phyloP scores from a whole-genome alignment of 2,888 invertebrate species.

The Thereva unica region DNA sequence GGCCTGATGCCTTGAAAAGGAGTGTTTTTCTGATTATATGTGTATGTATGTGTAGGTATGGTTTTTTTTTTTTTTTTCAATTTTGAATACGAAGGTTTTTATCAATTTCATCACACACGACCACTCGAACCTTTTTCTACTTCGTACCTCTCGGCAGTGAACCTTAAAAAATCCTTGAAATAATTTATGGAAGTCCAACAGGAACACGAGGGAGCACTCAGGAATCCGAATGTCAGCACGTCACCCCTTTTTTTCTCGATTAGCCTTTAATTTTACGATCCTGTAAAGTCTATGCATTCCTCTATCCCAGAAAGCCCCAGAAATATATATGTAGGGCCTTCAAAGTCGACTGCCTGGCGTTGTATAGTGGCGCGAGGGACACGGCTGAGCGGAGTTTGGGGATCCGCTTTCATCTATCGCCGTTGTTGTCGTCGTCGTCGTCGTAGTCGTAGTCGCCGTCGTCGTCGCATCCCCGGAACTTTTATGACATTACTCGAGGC shows the following conservation, averaged over 20 bases:
- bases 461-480: background rate
- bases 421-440: background rate
- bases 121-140: too few species aligned
- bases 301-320: background rate
- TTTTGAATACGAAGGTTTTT: too few species aligned
- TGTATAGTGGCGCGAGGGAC: too few species aligned
- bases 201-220: conserved; percentile 36
- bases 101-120: too few species aligned
- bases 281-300: conserved; percentile 1
- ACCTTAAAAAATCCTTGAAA: conserved; percentile 25
- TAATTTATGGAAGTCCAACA: conserved; percentile 37
- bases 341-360: too few species aligned
- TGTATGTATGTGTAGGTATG: too few species aligned
- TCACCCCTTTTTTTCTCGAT: conserved; percentile 37
- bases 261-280: conserved; percentile 38
- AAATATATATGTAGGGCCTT: background rate
- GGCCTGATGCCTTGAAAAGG: too few species aligned
- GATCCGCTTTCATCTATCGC: background rate
- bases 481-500: conserved; percentile 16
- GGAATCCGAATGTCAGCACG: conserved; percentile 35
- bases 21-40: too few species aligned
- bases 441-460: too few species aligned
- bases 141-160: too few species aligned
- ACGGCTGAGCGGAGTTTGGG: background rate
- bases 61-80: too few species aligned